These are phyloP conservation scores for Parotocinclus haroldoi DNA, from an alignment of 2,797 vertebrate species.

Conservation along the genomic window DNA sequence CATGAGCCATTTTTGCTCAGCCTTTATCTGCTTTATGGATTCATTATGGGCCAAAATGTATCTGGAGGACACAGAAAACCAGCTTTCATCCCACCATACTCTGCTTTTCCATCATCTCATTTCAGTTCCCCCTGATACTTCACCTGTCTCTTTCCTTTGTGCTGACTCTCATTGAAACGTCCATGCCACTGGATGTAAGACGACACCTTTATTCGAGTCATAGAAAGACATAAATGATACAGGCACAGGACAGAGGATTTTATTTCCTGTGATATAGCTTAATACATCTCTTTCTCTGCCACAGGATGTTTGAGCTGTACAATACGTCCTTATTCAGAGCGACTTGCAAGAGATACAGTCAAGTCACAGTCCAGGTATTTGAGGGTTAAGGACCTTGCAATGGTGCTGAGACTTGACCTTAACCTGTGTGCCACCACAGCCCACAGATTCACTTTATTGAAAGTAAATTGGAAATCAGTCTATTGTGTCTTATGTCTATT, in stretches of 20 bases:
- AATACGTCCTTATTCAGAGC: background rate
- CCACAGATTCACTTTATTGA: too few species aligned
- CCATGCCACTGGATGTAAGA: conserved; percentile 1
- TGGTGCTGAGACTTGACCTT: too few species aligned
- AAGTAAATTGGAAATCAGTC: too few species aligned
- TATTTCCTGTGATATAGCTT: background rate
- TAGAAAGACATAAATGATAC: too few species aligned
- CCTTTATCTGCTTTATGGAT: conserved; percentile 15
- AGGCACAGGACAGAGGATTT: background rate
- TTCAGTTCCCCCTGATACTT: background rate
- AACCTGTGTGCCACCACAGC: too few species aligned
- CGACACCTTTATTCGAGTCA: conserved; percentile 1
- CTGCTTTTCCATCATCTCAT: background rate
- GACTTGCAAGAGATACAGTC: too few species aligned
- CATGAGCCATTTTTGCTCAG: conserved; percentile 8
- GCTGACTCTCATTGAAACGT: background rate
- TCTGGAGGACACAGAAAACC: conserved; percentile 3
- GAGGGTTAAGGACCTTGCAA: background rate
- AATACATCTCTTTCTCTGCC: background rate
- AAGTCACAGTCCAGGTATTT: too few species aligned
- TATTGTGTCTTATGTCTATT: too few species aligned
- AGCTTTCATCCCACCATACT: background rate
- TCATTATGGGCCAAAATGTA: conserved; percentile 13
- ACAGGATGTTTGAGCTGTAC: background rate
- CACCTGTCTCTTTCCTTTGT: conserved; percentile 1